Conservation (phyloP, 2,797 vertebrate genomes). For the Fundulus diaphanus region DNA sequence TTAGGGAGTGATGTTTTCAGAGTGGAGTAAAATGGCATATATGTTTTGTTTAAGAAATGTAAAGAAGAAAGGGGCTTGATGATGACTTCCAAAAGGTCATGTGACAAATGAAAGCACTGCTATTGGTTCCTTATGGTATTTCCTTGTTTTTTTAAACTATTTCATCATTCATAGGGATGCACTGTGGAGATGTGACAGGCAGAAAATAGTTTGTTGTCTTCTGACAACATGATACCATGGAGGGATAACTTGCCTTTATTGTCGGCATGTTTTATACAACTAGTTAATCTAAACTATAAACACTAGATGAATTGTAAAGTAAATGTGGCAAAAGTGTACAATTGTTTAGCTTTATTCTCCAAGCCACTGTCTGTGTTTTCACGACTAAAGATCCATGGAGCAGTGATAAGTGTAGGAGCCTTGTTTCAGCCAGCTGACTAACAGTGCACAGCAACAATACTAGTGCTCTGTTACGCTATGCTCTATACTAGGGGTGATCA, state of each 20-base stretch:
- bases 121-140: not conserved
- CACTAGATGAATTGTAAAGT: not conserved
- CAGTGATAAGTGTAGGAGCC: not conserved
- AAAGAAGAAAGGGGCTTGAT: not conserved
- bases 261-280: not conserved
- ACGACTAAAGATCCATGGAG: no score
- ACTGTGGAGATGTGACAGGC: not conserved
- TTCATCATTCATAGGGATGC: not conserved
- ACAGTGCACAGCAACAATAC: not conserved
- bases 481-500: no score
- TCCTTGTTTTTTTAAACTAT: not conserved
- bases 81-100: not conserved
- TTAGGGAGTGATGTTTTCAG: not conserved
- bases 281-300: not conserved
- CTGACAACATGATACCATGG: not conserved
- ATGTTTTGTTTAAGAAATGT: not conserved
- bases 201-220: not conserved
- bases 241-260: not conserved
- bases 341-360: no score
- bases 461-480: not conserved
- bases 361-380: no score
- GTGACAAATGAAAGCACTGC: not conserved
- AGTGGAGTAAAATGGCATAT: not conserved
- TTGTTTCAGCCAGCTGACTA: not conserved
- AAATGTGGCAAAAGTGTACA: no score